Conservation (phyloP, 2,797 vertebrate species). For the Eutrigla gurnardus region DNA sequence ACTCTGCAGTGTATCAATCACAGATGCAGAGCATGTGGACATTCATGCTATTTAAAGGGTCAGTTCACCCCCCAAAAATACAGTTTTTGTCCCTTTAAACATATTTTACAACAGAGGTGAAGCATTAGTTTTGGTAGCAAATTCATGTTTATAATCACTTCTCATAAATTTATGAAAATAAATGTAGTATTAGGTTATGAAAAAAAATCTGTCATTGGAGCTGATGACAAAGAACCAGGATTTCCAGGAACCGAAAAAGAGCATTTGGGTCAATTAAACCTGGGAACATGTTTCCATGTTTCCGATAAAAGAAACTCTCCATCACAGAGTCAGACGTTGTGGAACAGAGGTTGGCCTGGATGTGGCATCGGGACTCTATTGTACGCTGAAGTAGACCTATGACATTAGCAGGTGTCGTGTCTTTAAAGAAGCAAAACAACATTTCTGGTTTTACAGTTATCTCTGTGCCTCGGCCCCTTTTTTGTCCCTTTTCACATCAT, state of each 20-base stretch:
- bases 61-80: no score
- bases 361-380: slow-evolving; percentile 13
- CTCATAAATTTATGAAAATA: background rate
- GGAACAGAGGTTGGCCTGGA: slow-evolving; percentile 1
- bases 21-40: background rate
- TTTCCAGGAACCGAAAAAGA: background rate
- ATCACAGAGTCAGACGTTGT: slow-evolving; percentile 3
- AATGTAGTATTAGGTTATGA: background rate
- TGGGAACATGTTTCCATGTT: background rate
- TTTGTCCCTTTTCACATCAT: slow-evolving; percentile 55
- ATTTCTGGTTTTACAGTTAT: slow-evolving; percentile 53
- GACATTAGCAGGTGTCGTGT: slow-evolving; percentile 45
- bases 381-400: slow-evolving; percentile 11
- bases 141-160: background rate
- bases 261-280: background rate
- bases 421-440: slow-evolving; percentile 44
- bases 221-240: background rate
- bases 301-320: slow-evolving; percentile 8
- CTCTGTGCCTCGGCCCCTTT: slow-evolving; percentile 29
- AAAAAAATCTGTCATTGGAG: background rate
- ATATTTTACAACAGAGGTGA: background rate
- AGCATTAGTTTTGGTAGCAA: background rate
- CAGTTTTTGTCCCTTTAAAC: no score
- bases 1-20: background rate
- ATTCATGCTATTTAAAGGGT: background rate